Percentiles rank a stretch among this genome's conserved stretches.
Evolutionary conservation across 2,113 vertebrate genomes (phyloP).

Genomic region (Dendropsophus ebraccatus): DNA sequence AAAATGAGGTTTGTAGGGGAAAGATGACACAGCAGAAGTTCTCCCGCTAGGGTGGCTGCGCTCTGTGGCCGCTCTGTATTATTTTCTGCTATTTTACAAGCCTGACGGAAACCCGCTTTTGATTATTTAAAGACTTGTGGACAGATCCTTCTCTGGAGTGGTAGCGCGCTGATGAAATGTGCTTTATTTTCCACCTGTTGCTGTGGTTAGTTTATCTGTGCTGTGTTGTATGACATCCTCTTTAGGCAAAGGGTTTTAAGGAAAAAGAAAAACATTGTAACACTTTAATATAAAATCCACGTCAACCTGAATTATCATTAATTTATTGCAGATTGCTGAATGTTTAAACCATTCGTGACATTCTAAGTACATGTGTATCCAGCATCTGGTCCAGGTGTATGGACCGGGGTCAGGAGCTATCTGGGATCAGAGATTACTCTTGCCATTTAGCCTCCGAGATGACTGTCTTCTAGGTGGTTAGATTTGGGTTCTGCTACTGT

Average conservation of each 20-base stretch:
- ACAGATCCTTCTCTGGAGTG: slow-evolving; percentile 68
- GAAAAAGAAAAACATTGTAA: not conserved
- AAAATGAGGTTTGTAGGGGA: not conserved
- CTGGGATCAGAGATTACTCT: too few species aligned
- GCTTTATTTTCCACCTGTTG: slow-evolving; percentile 54
- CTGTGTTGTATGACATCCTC: not conserved
- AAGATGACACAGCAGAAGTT: slow-evolving; percentile 28
- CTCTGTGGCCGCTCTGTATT: slow-evolving; percentile 62
- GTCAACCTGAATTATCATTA: not conserved
- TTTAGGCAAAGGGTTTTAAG: not conserved
- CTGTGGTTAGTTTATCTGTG: slow-evolving; percentile 34
- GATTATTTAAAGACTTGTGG: slow-evolving; percentile 63
- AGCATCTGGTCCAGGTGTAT: not conserved
- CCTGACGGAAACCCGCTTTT: slow-evolving; percentile 64
- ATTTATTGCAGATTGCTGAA: not conserved
- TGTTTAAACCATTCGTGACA: not conserved
- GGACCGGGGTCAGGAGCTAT: too few species aligned
- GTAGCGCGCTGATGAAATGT: slow-evolving; percentile 59
- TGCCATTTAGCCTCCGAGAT: too few species aligned
- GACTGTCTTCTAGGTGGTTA: too few species aligned
- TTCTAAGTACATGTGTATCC: too few species aligned
- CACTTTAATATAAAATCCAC: not conserved
- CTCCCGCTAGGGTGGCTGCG: slow-evolving; percentile 50
- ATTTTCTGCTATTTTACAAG: slow-evolving; percentile 68
- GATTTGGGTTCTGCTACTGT: too few species aligned